Evolutionary conservation across 2,113 vertebrate species (phyloP).

Genomic region (Telmatochromis sp.): DNA sequence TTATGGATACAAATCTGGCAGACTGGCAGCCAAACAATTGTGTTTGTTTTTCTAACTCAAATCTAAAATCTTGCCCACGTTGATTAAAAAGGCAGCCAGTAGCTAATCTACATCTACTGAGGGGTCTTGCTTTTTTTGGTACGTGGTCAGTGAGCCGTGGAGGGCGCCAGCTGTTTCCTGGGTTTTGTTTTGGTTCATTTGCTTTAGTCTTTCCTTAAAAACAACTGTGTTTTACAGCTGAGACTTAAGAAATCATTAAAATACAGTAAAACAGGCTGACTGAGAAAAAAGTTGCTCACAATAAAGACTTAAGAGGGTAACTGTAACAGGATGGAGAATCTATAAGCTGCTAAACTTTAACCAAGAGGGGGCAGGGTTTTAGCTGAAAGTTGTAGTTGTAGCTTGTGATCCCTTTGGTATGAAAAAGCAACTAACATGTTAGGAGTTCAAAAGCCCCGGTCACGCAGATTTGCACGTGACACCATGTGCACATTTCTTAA

Average conservation of each 20-base stretch:
- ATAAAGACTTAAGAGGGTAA: neutral
- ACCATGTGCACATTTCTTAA: neutral
- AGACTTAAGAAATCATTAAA: neutral
- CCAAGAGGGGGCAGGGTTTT: neutral
- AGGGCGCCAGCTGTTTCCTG: constrained; percentile 1
- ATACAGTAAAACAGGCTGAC: neutral
- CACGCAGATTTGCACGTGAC: fast-evolving
- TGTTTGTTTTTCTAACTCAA: neutral
- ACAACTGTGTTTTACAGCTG: neutral
- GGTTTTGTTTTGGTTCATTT: neutral
- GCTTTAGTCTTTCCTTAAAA: neutral
- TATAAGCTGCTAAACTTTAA: neutral
- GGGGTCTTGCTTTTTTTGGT: neutral
- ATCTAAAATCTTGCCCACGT: neutral
- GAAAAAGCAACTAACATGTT: neutral
- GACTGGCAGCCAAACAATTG: neutral
- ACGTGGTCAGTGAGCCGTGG: neutral
- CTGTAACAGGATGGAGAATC: neutral
- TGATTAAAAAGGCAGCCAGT: neutral
- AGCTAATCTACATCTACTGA: neutral
- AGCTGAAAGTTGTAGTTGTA: neutral
- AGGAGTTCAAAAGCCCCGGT: neutral
- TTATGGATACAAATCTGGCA: neutral
- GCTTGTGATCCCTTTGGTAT: neutral
- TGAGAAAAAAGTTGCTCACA: neutral